Evolutionary conservation across 1,140 invertebrate genomes (phyloP), one percentile per base, ranked within the genome.

Genomic region (Euschistus heros): DNA sequence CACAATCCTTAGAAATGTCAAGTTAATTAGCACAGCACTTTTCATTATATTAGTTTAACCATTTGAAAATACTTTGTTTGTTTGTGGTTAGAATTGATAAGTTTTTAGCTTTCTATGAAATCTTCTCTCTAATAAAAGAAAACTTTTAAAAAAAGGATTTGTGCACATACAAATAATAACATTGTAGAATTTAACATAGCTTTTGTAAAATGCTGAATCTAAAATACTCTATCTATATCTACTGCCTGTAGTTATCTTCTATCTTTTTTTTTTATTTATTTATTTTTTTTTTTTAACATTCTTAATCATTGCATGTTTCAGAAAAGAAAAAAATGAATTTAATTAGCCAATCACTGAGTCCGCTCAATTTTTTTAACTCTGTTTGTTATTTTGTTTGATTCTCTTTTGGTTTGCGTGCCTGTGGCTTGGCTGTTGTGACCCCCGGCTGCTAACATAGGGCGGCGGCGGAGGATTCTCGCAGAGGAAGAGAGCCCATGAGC

Each of bases 401-500:
- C 73, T 73, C 69, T 71, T 73, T 73, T 72, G 74, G 71, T 72
- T 73, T 72, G 69, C 69, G 76, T 77, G 75, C 78, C 75, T 78
- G 75, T 79, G 77, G 76, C 74, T 78, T 79, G 77, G 76, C 77
- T 79, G 78, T 76, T 78, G 77, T 61, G 30, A 37, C 33, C 59
- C 76, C 76, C 77, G 77, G 77, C 78, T 78, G 76, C 77, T 70
- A 70, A 68, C 61, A 57, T 66, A 59, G 61, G 61, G 60, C 59
- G 65, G 61, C 42, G 61, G 59, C 50, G 63, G 47, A 55, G 79
- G 82, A 76, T 84, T 86, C 81, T 82, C 87, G 78, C 87, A 87
- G 83, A 90, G 91, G 87, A 91, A 91, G 84, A 84, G 86, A 79
- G 82, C 84, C 79, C 84, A 85, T 79, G 86, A 88, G 80, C 83